Evolutionary conservation across 2,113 vertebrate species (phyloP).

Genomic region (Rostratula benghalensis): DNA sequence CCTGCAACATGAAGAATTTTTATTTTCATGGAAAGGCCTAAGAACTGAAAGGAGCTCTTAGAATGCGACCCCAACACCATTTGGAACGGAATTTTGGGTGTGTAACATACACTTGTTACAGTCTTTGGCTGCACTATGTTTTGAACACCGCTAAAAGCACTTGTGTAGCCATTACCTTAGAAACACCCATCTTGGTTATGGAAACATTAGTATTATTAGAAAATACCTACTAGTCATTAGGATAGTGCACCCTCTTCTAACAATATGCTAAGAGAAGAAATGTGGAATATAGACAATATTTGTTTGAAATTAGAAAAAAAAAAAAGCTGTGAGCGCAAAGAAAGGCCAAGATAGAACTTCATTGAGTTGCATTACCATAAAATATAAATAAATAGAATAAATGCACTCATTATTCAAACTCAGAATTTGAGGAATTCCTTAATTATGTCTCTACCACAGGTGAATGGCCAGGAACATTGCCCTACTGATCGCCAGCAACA

Average conservation of each 20-base stretch:
- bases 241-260: background rate
- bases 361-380: background rate
- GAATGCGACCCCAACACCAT: background rate
- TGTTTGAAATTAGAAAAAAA: too few relatives aligned
- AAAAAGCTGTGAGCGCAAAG: background rate
- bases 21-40: background rate
- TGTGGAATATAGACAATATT: background rate
- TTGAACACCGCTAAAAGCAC: conserved; percentile 1
- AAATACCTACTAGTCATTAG: background rate
- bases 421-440: background rate
- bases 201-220: background rate
- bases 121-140: background rate
- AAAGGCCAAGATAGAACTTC: background rate
- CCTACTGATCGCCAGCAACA: background rate
- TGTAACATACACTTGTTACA: background rate
- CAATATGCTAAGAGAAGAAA: background rate
- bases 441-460: background rate
- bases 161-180: background rate
- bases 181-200: background rate
- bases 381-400: background rate
- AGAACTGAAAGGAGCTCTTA: background rate
- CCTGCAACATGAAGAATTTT: background rate
- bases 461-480: background rate
- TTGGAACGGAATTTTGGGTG: conserved; percentile 20
- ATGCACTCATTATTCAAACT: background rate